Percentiles rank a stretch among this genome's conserved stretches.
Evolutionary conservation across 2,113 vertebrate species (phyloP).

Genomic region (Daubentonia madagascariensis): DNA sequence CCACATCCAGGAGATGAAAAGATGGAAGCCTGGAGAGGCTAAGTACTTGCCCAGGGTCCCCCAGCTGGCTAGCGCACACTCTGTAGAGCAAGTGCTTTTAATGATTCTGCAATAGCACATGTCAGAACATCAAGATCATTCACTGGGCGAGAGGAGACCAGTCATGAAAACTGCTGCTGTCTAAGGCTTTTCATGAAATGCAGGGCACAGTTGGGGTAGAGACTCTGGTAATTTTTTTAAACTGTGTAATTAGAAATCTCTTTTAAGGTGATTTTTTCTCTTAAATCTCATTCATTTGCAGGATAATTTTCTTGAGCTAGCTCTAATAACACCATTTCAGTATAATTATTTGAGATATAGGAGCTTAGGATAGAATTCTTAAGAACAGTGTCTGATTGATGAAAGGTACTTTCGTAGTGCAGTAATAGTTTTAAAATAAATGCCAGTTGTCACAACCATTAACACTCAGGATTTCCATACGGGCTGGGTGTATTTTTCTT

Average conservation of each 20-base stretch:
- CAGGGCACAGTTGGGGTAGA: neutral
- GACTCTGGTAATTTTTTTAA: constrained; percentile 67
- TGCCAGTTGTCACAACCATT: constrained; percentile 43
- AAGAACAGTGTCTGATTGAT: constrained; percentile 66
- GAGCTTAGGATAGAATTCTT: constrained; percentile 65
- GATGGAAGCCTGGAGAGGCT: neutral
- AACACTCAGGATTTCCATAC: neutral
- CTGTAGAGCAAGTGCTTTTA: neutral
- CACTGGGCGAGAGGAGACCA: neutral
- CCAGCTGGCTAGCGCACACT: neutral
- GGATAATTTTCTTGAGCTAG: constrained; percentile 63
- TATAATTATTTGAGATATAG: constrained; percentile 70
- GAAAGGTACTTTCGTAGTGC: constrained; percentile 60
- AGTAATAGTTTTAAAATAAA: constrained; percentile 68
- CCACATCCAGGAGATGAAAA: neutral
- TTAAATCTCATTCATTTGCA: constrained; percentile 68
- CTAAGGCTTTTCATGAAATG: constrained; percentile 40
- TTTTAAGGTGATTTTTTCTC: constrained; percentile 52
- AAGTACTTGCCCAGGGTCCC: neutral
- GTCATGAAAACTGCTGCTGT: neutral
- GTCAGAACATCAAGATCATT: neutral
- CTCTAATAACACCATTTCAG: constrained; percentile 71
- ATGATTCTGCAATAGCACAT: neutral
- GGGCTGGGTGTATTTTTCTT: constrained; percentile 2
- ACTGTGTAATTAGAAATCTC: constrained; percentile 62